phyloP scores from a whole-genome alignment of 2,797 vertebrate species.

The Poeciliopsis gracilis region DNA sequence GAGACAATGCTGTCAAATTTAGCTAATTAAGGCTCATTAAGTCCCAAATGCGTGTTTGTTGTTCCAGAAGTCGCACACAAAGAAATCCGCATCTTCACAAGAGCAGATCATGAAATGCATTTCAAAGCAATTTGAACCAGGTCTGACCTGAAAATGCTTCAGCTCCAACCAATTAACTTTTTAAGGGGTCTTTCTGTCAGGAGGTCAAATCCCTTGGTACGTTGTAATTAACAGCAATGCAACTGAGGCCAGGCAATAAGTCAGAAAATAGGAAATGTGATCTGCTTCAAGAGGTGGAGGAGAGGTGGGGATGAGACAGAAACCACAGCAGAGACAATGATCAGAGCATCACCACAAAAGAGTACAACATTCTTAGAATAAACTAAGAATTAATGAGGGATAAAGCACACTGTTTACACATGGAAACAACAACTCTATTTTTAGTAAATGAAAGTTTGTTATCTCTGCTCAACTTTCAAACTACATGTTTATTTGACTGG shows the following conservation, averaged over 20 bases:
- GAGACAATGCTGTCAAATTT: neutral
- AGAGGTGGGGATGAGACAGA: neutral
- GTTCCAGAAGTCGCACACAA: slow-evolving; percentile 8
- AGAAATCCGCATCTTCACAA: slow-evolving; percentile 10
- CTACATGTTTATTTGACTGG: neutral
- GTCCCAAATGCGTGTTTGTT: neutral
- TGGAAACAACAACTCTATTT: neutral
- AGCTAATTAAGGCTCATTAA: neutral
- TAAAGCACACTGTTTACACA: neutral
- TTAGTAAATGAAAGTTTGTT: neutral
- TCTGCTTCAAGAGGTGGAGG: slow-evolving; percentile 11
- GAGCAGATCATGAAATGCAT: slow-evolving; percentile 43
- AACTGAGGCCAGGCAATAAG: slow-evolving; percentile 37
- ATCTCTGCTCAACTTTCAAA: slow-evolving; percentile 19
- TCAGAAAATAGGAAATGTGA: slow-evolving; percentile 18
- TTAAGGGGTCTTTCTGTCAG: slow-evolving; percentile 48
- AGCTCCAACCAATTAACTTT: slow-evolving; percentile 62
- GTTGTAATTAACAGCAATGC: slow-evolving; percentile 64
- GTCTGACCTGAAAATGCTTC: slow-evolving; percentile 58
- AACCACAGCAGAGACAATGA: neutral
- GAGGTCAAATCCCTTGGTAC: slow-evolving; percentile 59
- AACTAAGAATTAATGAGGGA: neutral
- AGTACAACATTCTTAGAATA: neutral
- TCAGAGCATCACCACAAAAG: neutral
- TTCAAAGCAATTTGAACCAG: slow-evolving; percentile 41